phyloP scores from a whole-genome alignment of 2,113 vertebrate genomes.

The Lophura nycthemera region DNA sequence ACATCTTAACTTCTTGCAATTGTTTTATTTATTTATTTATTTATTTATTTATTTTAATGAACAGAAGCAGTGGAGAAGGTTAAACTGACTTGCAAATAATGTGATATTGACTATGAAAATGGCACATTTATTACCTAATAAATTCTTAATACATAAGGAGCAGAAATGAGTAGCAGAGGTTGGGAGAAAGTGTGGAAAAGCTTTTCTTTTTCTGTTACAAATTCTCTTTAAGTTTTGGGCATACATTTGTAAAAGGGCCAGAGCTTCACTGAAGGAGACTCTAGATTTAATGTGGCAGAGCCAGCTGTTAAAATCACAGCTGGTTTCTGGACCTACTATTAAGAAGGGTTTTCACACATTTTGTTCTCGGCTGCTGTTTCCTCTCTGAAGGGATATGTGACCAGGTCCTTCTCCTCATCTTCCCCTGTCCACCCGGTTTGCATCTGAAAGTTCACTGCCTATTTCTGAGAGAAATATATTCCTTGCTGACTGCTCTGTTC shows the following conservation, averaged over 20 bases:
- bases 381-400: neutral
- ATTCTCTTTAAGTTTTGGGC: neutral
- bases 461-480: neutral
- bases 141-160: neutral
- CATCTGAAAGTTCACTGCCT: neutral
- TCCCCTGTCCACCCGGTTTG: too few species aligned
- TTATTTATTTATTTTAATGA: neutral
- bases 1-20: neutral
- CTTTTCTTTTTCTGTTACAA: neutral
- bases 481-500: neutral
- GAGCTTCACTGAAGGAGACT: neutral
- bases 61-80: neutral
- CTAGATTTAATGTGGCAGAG: neutral
- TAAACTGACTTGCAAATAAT: neutral
- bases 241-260: neutral
- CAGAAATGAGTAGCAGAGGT: neutral
- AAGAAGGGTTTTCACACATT: neutral
- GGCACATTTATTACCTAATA: neutral
- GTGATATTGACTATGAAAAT: neutral
- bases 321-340: neutral
- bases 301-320: neutral
- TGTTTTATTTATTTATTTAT: neutral
- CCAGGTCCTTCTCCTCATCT: neutral
- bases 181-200: neutral
- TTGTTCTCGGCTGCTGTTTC: neutral